These are phyloP conservation scores for Nyctereutes procyonoides DNA, from an alignment of 2,113 vertebrate genomes.

Conservation along the genomic window DNA sequence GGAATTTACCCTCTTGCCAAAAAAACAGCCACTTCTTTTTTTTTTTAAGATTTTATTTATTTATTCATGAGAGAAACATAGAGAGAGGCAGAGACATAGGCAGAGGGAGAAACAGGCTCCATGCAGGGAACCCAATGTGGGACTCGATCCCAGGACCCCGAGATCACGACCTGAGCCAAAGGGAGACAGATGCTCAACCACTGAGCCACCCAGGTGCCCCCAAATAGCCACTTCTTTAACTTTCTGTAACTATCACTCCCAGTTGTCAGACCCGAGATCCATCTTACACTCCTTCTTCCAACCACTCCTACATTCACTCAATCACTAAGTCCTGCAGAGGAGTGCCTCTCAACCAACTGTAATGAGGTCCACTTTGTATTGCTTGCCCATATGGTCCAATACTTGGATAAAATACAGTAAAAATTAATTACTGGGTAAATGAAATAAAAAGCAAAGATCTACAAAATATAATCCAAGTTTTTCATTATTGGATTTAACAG, in stretches of 20 bases:
- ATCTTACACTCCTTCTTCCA: background rate
- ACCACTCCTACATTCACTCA: background rate
- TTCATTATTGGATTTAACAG: background rate
- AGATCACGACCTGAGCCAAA: too few relatives aligned
- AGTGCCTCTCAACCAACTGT: background rate
- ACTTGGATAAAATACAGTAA: background rate
- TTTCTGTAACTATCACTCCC: background rate
- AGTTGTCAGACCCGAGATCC: background rate
- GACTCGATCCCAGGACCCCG: too few relatives aligned
- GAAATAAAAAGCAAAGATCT: background rate
- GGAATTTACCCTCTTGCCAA: slow-evolving; percentile 1
- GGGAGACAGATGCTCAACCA: too few relatives aligned
- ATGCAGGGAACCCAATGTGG: too few relatives aligned
- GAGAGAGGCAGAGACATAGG: too few relatives aligned
- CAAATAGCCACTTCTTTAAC: background rate
- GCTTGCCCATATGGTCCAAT: background rate
- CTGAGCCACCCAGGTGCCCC: too few relatives aligned
- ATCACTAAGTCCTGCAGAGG: background rate
- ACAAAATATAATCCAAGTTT: background rate
- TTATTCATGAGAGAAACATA: too few relatives aligned
- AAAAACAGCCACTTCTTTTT: background rate
- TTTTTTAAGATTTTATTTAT: too few relatives aligned
- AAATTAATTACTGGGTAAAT: background rate
- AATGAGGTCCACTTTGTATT: background rate
- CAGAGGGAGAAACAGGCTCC: too few relatives aligned